These are phyloP conservation scores for Margarornis squamiger DNA, from an alignment of 2,797 vertebrate genomes.

Conservation along the genomic window DNA sequence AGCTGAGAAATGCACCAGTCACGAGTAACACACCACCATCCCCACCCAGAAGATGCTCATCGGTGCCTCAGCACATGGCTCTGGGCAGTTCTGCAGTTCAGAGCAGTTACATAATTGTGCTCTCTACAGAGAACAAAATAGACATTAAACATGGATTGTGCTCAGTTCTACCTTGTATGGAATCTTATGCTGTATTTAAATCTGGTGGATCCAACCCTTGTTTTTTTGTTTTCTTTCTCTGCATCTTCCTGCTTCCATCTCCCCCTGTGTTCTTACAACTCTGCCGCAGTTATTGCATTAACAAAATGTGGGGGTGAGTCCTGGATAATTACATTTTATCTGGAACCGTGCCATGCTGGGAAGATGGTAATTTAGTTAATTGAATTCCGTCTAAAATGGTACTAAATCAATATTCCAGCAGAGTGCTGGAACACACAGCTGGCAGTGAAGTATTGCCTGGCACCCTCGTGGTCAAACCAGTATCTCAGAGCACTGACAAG, in stretches of 20 bases:
- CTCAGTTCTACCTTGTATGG: not conserved
- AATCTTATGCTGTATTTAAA: not conserved
- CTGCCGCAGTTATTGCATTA: not conserved
- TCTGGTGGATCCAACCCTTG: not conserved
- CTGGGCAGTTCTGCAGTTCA: not conserved
- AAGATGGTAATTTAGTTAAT: not conserved
- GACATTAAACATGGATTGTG: not conserved
- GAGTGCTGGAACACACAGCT: not conserved
- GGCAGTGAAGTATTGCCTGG: not conserved
- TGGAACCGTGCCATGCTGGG: not conserved
- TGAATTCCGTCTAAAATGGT: not conserved
- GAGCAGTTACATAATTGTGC: not conserved
- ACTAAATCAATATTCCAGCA: not conserved
- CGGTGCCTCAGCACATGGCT: not conserved
- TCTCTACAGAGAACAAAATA: not conserved
- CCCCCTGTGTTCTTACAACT: not conserved
- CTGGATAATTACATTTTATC: not conserved
- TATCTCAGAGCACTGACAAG: not conserved
- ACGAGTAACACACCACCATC: not conserved
- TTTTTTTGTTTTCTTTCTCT: not conserved
- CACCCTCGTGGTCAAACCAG: not conserved
- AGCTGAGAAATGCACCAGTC: constrained; percentile 12
- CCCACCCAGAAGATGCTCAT: not conserved
- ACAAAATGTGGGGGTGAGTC: not conserved
- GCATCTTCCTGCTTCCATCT: not conserved